Evolutionary conservation across 1,140 invertebrate species (phyloP).

Genomic region (Listronotus oregonensis): DNA sequence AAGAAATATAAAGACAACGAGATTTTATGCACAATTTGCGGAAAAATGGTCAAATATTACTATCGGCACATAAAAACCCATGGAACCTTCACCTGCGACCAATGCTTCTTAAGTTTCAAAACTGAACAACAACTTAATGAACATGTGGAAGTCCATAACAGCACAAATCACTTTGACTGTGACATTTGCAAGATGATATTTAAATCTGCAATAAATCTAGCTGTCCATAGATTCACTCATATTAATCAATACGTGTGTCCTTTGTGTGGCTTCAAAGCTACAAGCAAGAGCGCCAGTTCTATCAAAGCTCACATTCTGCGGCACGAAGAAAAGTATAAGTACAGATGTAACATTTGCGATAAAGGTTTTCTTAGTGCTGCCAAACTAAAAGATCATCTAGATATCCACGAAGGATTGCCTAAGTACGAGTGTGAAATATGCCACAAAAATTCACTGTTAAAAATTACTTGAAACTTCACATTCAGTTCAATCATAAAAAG

Average conservation of each 20-base stretch:
- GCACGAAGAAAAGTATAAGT: constrained; percentile 58
- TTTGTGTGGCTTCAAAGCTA: constrained; percentile 24
- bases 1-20: neutral
- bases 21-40: constrained; percentile 19
- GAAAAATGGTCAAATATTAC: constrained; percentile 17
- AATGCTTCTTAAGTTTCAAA: constrained; percentile 58
- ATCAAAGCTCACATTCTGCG: constrained; percentile 55
- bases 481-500: constrained; percentile 45
- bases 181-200: constrained; percentile 32
- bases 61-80: constrained; percentile 11
- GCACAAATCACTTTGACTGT: constrained; percentile 22
- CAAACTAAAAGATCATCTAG: constrained; percentile 55
- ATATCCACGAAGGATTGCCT: constrained; percentile 43
- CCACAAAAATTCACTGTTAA: constrained; percentile 56
- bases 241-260: constrained; percentile 27
- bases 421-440: constrained; percentile 57
- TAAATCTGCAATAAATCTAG: constrained; percentile 16
- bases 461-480: constrained; percentile 52
- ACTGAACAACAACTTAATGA: constrained; percentile 48
- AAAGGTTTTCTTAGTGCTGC: constrained; percentile 58
- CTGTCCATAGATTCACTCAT: constrained; percentile 30
- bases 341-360: constrained; percentile 58
- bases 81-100: constrained; percentile 53
- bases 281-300: constrained; percentile 13
- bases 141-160: constrained; percentile 19